phyloP scores from a whole-genome alignment of 2,888 invertebrate genomes.

The Amblyjoppa proteus region DNA sequence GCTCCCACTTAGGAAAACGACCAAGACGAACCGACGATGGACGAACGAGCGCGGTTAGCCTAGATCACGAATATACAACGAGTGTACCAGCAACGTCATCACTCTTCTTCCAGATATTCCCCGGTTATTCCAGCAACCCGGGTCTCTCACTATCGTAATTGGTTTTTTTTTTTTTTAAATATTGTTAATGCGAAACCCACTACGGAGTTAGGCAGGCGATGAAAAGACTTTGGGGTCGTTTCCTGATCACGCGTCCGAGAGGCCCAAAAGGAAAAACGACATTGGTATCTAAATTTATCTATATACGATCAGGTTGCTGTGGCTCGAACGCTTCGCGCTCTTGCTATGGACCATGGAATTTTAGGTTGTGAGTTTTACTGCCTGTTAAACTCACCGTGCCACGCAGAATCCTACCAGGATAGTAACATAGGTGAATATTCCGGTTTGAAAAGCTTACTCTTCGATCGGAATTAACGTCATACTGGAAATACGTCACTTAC shows the following conservation, averaged over 20 bases:
- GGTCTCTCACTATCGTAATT: slow-evolving; percentile 36
- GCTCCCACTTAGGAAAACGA: slow-evolving; percentile 75
- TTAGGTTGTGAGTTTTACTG: too few species aligned
- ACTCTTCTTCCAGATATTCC: slow-evolving; percentile 18
- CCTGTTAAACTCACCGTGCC: too few species aligned
- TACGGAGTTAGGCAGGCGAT: slow-evolving; percentile 15
- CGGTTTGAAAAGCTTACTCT: too few species aligned
- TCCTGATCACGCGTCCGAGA: neutral
- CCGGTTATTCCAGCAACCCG: slow-evolving; percentile 29
- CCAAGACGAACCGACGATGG: slow-evolving; percentile 60
- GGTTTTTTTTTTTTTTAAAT: slow-evolving; percentile 24
- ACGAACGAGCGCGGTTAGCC: slow-evolving; percentile 75
- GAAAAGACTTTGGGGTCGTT: neutral
- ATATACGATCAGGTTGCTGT: neutral
- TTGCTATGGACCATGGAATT: too few species aligned
- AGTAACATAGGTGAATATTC: too few species aligned
- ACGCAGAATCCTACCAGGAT: too few species aligned
- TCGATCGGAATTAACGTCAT: too few species aligned
- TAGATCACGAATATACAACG: slow-evolving; percentile 70
- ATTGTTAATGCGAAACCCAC: slow-evolving; percentile 27
- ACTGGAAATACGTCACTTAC: too few species aligned
- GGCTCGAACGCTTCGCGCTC: too few species aligned
- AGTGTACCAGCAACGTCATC: slow-evolving; percentile 33
- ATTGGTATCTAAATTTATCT: neutral
- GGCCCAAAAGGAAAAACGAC: neutral